A percentile compares a stretch with the other conserved stretches of the same genome.
phyloP scores from a whole-genome alignment of 2,797 vertebrate species.

The Cuniculus paca region DNA sequence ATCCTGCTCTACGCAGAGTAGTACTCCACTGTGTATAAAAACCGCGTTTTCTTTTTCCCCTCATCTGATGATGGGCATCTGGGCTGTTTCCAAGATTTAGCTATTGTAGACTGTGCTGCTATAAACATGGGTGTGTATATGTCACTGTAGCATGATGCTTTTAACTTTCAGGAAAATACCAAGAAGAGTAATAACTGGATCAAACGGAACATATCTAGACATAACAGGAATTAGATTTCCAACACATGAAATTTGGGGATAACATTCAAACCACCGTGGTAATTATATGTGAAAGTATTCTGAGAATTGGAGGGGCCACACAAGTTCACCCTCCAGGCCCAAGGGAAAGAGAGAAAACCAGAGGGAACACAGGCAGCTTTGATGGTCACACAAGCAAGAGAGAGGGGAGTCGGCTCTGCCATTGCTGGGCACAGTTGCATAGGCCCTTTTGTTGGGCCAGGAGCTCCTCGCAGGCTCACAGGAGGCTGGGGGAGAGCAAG shows the following conservation, averaged over 20 bases:
- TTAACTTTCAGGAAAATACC: background rate
- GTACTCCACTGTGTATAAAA: background rate
- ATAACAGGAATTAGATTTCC: background rate
- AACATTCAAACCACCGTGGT: background rate
- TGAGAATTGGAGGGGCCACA: background rate
- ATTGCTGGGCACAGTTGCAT: background rate
- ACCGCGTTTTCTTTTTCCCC: background rate
- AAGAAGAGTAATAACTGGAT: background rate
- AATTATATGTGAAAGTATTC: background rate
- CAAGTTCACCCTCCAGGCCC: background rate
- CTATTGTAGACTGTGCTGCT: background rate
- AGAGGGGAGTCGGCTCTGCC: accelerated
- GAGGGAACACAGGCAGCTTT: background rate
- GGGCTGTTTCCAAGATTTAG: background rate
- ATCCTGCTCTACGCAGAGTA: background rate
- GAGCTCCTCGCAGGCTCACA: background rate
- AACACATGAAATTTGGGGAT: background rate
- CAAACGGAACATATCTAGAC: background rate
- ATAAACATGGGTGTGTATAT: background rate
- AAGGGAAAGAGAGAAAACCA: background rate
- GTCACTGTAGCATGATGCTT: background rate
- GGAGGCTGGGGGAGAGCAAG: background rate
- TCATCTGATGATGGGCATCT: background rate
- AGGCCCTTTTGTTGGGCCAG: background rate
- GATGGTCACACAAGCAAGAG: background rate